phyloP scores from a whole-genome alignment of 2,888 invertebrate species.

The Drosophila nigricruria region DNA sequence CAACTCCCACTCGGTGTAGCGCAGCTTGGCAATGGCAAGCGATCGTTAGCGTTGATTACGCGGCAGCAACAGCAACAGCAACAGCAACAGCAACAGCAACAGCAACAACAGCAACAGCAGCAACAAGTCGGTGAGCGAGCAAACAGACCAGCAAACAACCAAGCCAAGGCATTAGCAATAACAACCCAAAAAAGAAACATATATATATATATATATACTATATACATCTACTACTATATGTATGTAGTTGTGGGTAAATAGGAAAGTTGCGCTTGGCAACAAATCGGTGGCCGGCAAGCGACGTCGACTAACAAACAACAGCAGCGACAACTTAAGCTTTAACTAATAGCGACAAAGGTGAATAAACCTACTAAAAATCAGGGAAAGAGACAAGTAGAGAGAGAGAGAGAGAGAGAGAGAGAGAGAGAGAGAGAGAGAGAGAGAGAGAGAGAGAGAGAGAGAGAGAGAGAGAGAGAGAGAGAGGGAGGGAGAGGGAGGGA shows the following conservation, averaged over 20 bases:
- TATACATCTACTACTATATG: constrained; percentile 23
- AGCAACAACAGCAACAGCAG: constrained; percentile 31
- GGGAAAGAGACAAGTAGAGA: neutral
- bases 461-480: neutral
- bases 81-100: constrained; percentile 12
- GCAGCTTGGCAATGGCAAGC: constrained; percentile 61
- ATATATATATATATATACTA: constrained; percentile 25
- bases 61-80: constrained; percentile 36
- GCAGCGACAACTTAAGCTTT: constrained; percentile 42
- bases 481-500: too few species aligned
- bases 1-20: constrained; percentile 48
- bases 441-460: neutral
- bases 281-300: constrained; percentile 57
- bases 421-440: neutral
- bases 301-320: constrained; percentile 26
- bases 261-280: constrained; percentile 66
- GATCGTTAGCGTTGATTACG: constrained; percentile 66
- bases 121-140: constrained; percentile 52
- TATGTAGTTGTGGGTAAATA: constrained; percentile 19
- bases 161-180: constrained; percentile 59
- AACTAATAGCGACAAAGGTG: constrained; percentile 47
- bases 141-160: constrained; percentile 59
- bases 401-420: neutral
- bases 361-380: constrained; percentile 55
- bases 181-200: constrained; percentile 27